phyloP scores from a whole-genome alignment of 2,113 vertebrate genomes.

The Hyperoodon ampullatus region DNA sequence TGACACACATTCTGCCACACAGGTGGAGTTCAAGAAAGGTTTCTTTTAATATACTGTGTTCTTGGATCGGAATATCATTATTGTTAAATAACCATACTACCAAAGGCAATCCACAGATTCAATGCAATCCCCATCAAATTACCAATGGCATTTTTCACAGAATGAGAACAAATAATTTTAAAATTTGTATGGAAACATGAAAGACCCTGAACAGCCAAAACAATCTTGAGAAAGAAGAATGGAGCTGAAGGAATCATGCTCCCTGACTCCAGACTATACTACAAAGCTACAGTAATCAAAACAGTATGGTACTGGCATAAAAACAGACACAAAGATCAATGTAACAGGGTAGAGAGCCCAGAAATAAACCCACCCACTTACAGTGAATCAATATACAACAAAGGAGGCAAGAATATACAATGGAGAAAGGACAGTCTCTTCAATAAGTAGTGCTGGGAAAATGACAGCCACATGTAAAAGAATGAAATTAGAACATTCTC shows the following conservation, averaged over 20 bases:
- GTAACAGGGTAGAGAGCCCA: neutral
- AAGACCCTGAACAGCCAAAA: neutral
- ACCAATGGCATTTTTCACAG: neutral
- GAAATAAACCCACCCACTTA: neutral
- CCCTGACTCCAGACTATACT: neutral
- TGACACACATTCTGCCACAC: fast-evolving
- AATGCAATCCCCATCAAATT: neutral
- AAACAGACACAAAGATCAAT: neutral
- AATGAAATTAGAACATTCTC: neutral
- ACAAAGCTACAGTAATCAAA: neutral
- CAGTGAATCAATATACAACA: fast-evolving
- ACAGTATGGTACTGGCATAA: neutral
- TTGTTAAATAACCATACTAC: neutral
- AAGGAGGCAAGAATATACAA: neutral
- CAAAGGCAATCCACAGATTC: neutral
- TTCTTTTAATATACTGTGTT: neutral
- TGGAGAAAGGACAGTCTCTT: neutral
- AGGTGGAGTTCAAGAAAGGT: neutral
- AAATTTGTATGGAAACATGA: neutral
- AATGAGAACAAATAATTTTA: neutral
- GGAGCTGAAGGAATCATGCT: neutral
- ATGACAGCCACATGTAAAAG: neutral
- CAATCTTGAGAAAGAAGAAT: neutral
- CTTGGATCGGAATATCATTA: neutral
- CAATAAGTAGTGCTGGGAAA: neutral